phyloP scores from a whole-genome alignment of 2,888 invertebrate species.

The Ormyrus pomaceus region DNA sequence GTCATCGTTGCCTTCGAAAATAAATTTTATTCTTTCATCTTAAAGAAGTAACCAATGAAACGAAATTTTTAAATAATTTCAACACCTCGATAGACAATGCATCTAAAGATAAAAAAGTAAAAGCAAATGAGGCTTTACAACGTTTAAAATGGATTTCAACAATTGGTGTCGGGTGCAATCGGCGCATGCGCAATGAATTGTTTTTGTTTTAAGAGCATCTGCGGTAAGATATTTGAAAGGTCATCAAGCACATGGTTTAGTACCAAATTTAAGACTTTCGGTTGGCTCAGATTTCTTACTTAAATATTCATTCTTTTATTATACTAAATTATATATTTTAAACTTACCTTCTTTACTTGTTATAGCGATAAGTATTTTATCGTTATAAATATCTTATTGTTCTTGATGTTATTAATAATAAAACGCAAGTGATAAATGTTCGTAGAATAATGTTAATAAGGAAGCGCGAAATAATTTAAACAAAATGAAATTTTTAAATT shows the following conservation, averaged over 20 bases:
- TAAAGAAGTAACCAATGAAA: not conserved
- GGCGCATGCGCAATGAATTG: constrained; percentile 57
- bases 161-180: constrained; percentile 61
- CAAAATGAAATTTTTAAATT: constrained; percentile 36
- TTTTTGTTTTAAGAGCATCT: constrained; percentile 15
- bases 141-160: constrained; percentile 36
- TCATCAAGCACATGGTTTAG: not conserved
- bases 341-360: too few relatives aligned
- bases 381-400: not conserved
- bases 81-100: not conserved
- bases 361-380: too few relatives aligned
- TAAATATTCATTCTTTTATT: too few relatives aligned
- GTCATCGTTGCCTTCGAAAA: not conserved
- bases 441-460: not conserved
- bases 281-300: not conserved
- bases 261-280: constrained; percentile 3
- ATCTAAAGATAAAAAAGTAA: not conserved
- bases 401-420: not conserved
- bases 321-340: too few relatives aligned
- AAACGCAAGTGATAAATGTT: not conserved
- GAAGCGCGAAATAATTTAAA: not conserved
- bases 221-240: constrained; percentile 36
- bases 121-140: constrained; percentile 44
- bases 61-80: not conserved
- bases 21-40: not conserved